A percentile compares a stretch with the other conserved stretches of the same genome.
phyloP scores from a whole-genome alignment of 2,113 vertebrate species.

The Ptilorrhoa leucosticta region DNA sequence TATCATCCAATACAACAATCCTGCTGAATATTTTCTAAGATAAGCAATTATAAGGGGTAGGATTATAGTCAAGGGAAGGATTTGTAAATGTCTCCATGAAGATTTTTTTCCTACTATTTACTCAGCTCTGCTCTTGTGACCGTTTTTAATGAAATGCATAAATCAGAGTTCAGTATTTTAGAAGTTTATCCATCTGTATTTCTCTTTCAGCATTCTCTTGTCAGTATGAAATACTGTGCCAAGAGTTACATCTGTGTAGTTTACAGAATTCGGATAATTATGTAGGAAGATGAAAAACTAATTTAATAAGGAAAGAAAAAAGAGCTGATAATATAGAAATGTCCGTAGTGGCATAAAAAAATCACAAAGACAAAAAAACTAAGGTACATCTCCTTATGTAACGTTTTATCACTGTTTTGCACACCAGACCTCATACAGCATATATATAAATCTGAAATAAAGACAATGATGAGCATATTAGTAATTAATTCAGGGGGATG shows the following conservation, averaged over 20 bases:
- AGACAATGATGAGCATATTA: not conserved
- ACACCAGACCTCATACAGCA: not conserved
- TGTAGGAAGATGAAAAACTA: conserved; percentile 23
- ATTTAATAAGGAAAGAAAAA: not conserved
- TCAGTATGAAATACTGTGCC: not conserved
- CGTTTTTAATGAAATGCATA: conserved; percentile 18
- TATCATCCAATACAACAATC: not conserved
- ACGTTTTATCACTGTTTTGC: not conserved
- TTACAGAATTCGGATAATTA: conserved; percentile 35
- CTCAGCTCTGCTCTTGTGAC: not conserved
- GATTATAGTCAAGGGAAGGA: not conserved
- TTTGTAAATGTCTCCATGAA: not conserved
- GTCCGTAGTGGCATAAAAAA: not conserved
- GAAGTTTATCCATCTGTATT: conserved; percentile 4
- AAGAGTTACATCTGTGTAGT: not conserved
- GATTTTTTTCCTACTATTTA: not conserved
- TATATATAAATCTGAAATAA: not conserved
- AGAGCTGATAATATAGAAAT: not conserved
- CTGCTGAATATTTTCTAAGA: not conserved
- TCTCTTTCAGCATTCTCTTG: conserved; percentile 25
- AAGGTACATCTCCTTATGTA: not conserved
- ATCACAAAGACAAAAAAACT: not conserved
- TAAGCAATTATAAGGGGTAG: not conserved
- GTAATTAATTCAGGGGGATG: not conserved
- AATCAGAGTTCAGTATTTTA: conserved; percentile 52